These are phyloP conservation scores for Drosophila barbarae DNA, from an alignment of 2,888 invertebrate species.

Conservation along the genomic window DNA sequence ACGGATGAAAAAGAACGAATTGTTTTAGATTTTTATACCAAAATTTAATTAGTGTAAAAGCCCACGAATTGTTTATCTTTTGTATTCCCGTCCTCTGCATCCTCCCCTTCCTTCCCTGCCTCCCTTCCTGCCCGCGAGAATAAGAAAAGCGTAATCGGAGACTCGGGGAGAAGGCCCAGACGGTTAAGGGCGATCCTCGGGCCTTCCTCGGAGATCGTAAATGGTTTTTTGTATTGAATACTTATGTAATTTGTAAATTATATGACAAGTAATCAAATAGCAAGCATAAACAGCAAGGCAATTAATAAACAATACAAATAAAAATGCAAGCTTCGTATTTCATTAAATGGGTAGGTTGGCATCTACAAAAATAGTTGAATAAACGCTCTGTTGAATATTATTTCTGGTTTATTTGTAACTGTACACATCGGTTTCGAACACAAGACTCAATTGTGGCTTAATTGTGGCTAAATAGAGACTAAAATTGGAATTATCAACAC, in stretches of 20 bases:
- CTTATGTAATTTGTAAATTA: constrained; percentile 72
- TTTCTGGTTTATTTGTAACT: constrained; percentile 5
- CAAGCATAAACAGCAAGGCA: constrained; percentile 67
- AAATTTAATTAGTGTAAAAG: constrained; percentile 64
- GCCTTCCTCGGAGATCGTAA: constrained; percentile 27
- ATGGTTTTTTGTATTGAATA: constrained; percentile 53
- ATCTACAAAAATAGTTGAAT: background rate
- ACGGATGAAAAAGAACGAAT: constrained; percentile 28
- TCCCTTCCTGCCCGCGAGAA: background rate
- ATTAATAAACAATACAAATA: constrained; percentile 70
- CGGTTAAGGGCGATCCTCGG: constrained; percentile 6
- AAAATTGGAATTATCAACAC: constrained; percentile 19
- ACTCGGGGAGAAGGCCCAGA: constrained; percentile 2
- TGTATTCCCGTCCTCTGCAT: constrained; percentile 15
- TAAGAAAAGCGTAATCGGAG: constrained; percentile 5
- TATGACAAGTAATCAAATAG: constrained; percentile 68
- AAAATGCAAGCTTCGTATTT: constrained; percentile 19
- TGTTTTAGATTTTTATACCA: constrained; percentile 76
- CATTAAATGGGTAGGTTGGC: background rate
- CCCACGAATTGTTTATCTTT: constrained; percentile 45
- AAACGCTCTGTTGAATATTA: background rate
- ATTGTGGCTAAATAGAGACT: background rate
- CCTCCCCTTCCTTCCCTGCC: background rate
- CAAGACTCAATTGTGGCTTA: constrained; percentile 18
- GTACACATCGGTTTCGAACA: background rate